phyloP scores from a whole-genome alignment of 2,113 vertebrate species.

The Trematomus loennbergii region DNA sequence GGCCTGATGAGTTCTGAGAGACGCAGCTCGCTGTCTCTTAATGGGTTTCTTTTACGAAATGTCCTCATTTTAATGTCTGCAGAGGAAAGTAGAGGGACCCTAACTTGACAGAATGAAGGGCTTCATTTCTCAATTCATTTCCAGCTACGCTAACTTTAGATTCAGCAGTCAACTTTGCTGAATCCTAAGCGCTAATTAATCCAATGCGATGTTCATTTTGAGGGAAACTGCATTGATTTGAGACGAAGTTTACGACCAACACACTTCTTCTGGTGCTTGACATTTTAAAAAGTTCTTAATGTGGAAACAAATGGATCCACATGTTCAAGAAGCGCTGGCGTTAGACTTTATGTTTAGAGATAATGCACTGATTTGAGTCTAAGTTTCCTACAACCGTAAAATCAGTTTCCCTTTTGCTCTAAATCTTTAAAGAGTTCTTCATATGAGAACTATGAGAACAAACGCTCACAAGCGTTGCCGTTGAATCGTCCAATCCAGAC shows the following conservation, averaged over 20 bases:
- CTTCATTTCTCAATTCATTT: background rate
- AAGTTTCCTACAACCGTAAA: no score
- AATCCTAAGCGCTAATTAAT: background rate
- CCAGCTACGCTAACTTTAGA: no score
- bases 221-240: background rate
- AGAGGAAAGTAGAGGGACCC: background rate
- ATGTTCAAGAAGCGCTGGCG: background rate
- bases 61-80: background rate
- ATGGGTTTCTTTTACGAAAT: no score
- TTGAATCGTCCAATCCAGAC: no score
- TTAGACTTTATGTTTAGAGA: no score
- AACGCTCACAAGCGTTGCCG: no score
- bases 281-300: background rate
- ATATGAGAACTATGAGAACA: no score
- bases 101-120: slow-evolving; percentile 12
- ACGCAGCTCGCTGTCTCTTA: no score
- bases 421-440: no score
- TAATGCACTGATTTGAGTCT: no score
- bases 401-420: no score
- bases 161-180: no score
- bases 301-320: background rate
- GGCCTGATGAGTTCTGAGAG: slow-evolving; percentile 31
- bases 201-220: background rate
- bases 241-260: background rate
- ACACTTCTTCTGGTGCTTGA: background rate